Evolutionary conservation across 2,888 invertebrate genomes (phyloP), one percentile per base, ranked within the genome.

Genomic region (Venusia cambrica): DNA sequence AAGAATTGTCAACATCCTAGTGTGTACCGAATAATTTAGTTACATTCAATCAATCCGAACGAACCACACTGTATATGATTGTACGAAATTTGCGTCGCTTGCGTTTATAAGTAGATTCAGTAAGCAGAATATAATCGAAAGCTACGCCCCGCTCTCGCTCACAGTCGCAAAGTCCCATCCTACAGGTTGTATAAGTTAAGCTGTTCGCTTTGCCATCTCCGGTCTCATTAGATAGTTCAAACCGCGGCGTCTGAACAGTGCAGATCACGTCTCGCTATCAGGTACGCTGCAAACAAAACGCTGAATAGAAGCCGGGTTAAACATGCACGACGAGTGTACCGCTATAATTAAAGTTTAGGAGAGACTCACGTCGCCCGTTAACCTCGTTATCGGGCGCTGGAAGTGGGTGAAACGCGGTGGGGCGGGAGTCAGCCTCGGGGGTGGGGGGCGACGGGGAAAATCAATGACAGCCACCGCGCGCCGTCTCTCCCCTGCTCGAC

Each of bases 321-420:
- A 84, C 85, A 87, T 87, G 83, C 80, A 83, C 78, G 77, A 75
- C 77, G 79, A 79, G 73, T 83, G 83, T 84, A 87, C 80, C 76
- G 78, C 83, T 83, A 83, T 87, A 85, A 87, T 85, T 87, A 87
- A 85, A 87, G 85, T 87, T 87, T 87, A 85, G 84, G 84, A 85
- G 83, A 85, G 83, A 83, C 85, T 84, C 85, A 84, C 85, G 87
- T 85, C 84, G 87, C 87, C 84, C 84, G 85, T 87, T 87, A 87
- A 87, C 87, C 87, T 87, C 85, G 87, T 87, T 87, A 87, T 87
- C 85, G 84, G 84, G 84, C 81, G 84, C 79, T 84, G 79, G 84
- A 84, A 84, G 84, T 84, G 85, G 85, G 85, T 84, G 84, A 84
- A 84, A 84, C 84, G 84, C 77, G 79, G 80, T 64, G 77, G 76